Percentiles rank a stretch among this genome's conserved stretches.
phyloP scores from a whole-genome alignment of 2,113 vertebrate genomes.

The Chamaetylas fuelleborni region DNA sequence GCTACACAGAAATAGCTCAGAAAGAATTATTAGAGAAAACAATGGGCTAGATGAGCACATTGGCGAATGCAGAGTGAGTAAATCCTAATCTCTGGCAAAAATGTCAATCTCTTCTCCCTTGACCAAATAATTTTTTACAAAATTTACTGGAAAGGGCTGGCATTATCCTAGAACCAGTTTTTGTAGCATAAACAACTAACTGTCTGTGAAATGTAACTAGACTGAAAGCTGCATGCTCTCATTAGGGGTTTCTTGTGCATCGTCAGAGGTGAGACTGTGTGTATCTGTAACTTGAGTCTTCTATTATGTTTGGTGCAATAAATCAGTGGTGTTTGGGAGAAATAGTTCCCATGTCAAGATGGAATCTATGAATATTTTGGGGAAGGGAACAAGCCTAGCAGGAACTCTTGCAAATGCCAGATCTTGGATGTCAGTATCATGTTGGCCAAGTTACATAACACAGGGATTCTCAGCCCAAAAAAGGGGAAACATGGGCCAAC shows the following conservation, averaged over 20 bases:
- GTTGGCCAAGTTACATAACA: background rate
- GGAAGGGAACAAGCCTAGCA: background rate
- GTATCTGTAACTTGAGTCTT: background rate
- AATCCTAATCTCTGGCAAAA: background rate
- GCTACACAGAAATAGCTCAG: background rate
- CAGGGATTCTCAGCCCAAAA: background rate
- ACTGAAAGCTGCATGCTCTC: fast-evolving
- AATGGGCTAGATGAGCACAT: background rate
- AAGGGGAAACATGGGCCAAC: background rate
- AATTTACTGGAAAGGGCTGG: background rate
- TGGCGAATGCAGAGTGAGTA: background rate
- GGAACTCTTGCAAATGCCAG: background rate
- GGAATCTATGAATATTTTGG: background rate
- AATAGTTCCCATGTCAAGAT: background rate
- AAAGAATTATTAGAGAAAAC: background rate
- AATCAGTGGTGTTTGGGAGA: background rate
- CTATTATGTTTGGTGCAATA: background rate
- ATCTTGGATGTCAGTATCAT: background rate
- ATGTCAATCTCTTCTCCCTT: background rate
- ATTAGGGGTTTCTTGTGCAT: background rate
- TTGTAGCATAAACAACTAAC: background rate
- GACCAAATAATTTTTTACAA: background rate
- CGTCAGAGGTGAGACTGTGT: fast-evolving
- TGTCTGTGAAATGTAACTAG: background rate
- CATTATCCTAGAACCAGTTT: background rate